A percentile compares a stretch with the other conserved stretches of the same genome.
phyloP scores from a whole-genome alignment of 2,113 vertebrate species.

The Gyps fulvus region DNA sequence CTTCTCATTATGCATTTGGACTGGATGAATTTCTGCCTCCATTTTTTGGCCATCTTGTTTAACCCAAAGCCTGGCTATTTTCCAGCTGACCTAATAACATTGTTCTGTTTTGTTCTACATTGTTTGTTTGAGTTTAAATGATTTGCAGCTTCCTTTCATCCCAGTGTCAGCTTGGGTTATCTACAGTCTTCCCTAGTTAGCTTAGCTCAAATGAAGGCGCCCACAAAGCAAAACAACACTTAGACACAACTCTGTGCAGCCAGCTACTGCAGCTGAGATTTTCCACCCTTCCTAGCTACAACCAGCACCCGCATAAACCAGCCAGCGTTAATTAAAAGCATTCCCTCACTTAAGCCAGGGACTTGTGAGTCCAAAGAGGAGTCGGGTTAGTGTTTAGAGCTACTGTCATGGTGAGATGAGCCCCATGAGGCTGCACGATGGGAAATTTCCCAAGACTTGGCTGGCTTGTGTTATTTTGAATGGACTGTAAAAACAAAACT shows the following conservation, averaged over 20 bases:
- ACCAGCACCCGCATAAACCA: not conserved
- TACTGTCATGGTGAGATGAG: conserved; percentile 26
- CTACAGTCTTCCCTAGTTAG: conserved; percentile 41
- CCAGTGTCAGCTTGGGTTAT: conserved; percentile 43
- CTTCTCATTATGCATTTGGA: not conserved
- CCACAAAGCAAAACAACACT: conserved; percentile 21
- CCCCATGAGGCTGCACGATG: not conserved
- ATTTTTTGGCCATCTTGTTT: not conserved
- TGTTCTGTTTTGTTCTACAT: conserved; percentile 36
- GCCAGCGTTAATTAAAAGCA: conserved; percentile 31
- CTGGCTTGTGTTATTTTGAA: not conserved
- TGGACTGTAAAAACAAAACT: conserved; percentile 30
- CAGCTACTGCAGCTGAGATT: conserved; percentile 39
- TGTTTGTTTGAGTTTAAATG: conserved; percentile 48
- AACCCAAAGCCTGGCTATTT: conserved; percentile 17
- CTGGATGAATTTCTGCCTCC: not conserved
- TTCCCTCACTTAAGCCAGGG: not conserved
- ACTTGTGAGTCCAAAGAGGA: not conserved
- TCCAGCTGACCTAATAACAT: conserved; percentile 48
- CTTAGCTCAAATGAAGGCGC: not conserved
- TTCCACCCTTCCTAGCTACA: conserved; percentile 18
- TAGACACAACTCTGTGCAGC: not conserved
- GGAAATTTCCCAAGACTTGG: conserved; percentile 48
- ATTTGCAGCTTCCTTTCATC: conserved; percentile 50
- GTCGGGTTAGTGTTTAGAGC: not conserved